A percentile compares a stretch with the other conserved stretches of the same genome.
Evolutionary conservation across 2,113 vertebrate genomes (phyloP).

Genomic region (Peromyscus californicus): DNA sequence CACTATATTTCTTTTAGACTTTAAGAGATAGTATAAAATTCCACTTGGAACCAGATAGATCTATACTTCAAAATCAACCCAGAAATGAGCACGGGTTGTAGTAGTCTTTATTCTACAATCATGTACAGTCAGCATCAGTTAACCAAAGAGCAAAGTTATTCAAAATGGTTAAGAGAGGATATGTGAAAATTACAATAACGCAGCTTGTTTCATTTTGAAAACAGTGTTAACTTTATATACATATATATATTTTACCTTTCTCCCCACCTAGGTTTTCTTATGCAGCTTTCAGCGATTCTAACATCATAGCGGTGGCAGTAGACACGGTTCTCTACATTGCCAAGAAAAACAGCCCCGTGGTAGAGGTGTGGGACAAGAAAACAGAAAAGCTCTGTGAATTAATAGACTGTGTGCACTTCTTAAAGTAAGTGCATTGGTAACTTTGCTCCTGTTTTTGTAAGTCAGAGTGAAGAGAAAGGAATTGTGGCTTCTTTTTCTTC

Average conservation of each 20-base stretch:
- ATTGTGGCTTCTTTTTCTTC: background rate
- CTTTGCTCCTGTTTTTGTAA: background rate
- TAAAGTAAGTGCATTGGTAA: constrained; percentile 88
- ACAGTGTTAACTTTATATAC: background rate
- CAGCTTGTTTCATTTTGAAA: constrained; percentile 19
- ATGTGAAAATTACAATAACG: background rate
- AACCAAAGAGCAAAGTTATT: constrained; percentile 4
- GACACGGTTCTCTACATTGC: constrained; percentile 94
- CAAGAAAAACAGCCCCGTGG: constrained; percentile 92
- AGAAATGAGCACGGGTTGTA: background rate
- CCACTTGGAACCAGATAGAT: background rate
- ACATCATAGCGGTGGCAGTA: constrained; percentile 93
- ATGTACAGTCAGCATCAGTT: background rate
- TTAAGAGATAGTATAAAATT: background rate
- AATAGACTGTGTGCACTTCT: constrained; percentile 93
- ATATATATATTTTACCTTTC: background rate
- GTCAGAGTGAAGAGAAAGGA: background rate
- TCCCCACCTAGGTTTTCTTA: constrained; percentile 87
- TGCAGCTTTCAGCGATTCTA: constrained; percentile 88
- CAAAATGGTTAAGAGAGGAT: background rate
- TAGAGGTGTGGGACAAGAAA: constrained; percentile 97
- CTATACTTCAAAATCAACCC: constrained; percentile 24
- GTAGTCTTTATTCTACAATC: background rate
- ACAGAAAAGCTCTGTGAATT: constrained; percentile 92
- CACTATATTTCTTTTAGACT: background rate